A percentile compares a stretch with the other conserved stretches of the same genome.
Conservation (phyloP, 2,888 invertebrate genomes). For the Tenodera sinensis region DNA sequence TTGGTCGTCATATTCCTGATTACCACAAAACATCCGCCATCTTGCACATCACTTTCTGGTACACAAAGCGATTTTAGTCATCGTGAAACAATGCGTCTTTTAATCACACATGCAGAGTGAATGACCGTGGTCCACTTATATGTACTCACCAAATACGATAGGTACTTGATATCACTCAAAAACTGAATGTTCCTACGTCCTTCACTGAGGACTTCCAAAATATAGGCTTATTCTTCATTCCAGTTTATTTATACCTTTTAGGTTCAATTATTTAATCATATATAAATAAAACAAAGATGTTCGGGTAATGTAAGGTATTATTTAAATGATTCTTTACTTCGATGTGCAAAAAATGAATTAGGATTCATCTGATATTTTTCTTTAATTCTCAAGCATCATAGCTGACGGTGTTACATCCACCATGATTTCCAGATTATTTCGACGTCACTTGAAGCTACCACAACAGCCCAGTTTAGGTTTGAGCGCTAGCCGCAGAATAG, state of each 20-base stretch:
- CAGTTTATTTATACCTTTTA: neutral
- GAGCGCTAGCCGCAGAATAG: too few species aligned
- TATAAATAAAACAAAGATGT: neutral
- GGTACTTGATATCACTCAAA: conserved; percentile 24
- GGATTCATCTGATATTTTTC: conserved; percentile 8
- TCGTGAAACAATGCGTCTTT: neutral
- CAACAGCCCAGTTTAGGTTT: neutral
- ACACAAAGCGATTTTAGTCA: conserved; percentile 3
- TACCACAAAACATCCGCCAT: conserved; percentile 22
- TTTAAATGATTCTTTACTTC: conserved; percentile 14
- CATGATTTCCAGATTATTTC: neutral
- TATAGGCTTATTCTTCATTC: conserved; percentile 16
- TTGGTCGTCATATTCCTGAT: neutral
- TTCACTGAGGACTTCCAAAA: conserved; percentile 9
- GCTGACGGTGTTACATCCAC: neutral
- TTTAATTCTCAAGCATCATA: neutral
- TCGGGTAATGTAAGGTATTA: conserved; percentile 1
- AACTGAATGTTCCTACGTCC: conserved; percentile 14
- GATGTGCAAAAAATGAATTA: conserved; percentile 15
- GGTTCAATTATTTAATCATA: conserved; percentile 5
- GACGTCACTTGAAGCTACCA: neutral
- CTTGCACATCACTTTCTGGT: conserved; percentile 1
- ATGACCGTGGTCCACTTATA: neutral
- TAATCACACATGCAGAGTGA: neutral
- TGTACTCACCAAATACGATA: conserved; percentile 29